These are phyloP conservation scores for Litocranius walleri DNA, from an alignment of 2,113 vertebrate genomes.

Conservation along the genomic window DNA sequence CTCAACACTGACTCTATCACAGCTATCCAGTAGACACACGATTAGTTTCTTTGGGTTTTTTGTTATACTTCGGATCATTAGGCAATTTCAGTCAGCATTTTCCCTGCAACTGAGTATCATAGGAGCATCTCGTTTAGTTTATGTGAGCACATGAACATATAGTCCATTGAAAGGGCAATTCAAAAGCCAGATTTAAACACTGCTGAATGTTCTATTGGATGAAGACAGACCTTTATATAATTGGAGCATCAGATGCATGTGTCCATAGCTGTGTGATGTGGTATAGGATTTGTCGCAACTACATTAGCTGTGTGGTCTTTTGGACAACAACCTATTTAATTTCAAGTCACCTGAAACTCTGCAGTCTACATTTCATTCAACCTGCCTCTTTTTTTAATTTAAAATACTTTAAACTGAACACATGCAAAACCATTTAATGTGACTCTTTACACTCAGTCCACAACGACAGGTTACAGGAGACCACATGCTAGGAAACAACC, in stretches of 20 bases:
- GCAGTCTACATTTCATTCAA: not conserved
- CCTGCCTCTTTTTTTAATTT: not conserved
- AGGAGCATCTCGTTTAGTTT: not conserved
- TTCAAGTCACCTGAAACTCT: not conserved
- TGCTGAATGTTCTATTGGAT: too few relatives aligned
- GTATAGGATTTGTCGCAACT: rapidly evolving
- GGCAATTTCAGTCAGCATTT: conserved; percentile 22
- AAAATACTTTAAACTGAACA: not conserved
- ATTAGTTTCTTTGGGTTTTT: conserved; percentile 51
- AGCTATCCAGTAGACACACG: not conserved
- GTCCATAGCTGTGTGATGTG: not conserved
- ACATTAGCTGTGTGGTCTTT: not conserved
- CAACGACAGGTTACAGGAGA: not conserved
- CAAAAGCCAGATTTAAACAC: not conserved
- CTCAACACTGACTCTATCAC: conserved; percentile 62
- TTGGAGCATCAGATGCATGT: not conserved
- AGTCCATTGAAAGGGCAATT: not conserved
- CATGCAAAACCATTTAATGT: not conserved
- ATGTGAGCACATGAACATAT: not conserved
- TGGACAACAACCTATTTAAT: not conserved
- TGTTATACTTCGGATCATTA: conserved; percentile 44
- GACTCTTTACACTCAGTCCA: not conserved
- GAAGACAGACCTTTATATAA: not conserved
- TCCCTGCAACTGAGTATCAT: not conserved
- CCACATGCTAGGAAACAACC: not conserved